These are phyloP conservation scores for Climacteris rufus DNA, from an alignment of 2,113 vertebrate species.

Conservation along the genomic window DNA sequence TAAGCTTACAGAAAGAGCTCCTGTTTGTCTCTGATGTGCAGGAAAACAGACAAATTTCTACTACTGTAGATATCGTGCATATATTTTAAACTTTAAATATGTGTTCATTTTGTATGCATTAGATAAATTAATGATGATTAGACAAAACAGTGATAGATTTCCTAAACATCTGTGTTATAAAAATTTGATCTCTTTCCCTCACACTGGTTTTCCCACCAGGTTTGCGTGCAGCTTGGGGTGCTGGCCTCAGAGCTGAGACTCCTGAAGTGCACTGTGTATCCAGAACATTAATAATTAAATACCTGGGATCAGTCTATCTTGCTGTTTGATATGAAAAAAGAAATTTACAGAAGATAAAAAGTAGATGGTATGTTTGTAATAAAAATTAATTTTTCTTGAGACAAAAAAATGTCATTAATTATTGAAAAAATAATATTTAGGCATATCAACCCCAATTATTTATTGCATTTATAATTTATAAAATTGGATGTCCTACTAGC, in stretches of 20 bases:
- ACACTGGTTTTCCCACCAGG: not conserved
- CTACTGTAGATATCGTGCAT: not conserved
- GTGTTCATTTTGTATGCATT: not conserved
- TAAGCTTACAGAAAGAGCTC: not conserved
- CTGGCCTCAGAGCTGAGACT: not conserved
- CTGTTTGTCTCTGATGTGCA: not conserved
- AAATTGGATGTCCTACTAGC: not conserved
- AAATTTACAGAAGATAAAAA: not conserved
- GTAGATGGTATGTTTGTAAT: not conserved
- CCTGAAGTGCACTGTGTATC: not conserved
- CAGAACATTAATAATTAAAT: constrained; percentile 31
- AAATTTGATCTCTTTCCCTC: not conserved
- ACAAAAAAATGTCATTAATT: not conserved
- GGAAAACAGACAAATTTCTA: not conserved
- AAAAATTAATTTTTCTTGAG: not conserved
- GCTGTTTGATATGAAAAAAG: not conserved
- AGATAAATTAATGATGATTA: not conserved
- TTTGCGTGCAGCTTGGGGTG: not conserved
- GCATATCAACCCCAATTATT: not conserved
- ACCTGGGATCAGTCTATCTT: not conserved
- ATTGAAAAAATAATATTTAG: not conserved
- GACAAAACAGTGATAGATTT: not conserved
- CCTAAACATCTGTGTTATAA: not conserved
- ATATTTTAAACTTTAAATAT: not conserved
- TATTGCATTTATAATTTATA: not conserved